Base-by-base conservation (phyloP, 2,113 vertebrate species). In the Neolamprologus kungweensis region DNA sequence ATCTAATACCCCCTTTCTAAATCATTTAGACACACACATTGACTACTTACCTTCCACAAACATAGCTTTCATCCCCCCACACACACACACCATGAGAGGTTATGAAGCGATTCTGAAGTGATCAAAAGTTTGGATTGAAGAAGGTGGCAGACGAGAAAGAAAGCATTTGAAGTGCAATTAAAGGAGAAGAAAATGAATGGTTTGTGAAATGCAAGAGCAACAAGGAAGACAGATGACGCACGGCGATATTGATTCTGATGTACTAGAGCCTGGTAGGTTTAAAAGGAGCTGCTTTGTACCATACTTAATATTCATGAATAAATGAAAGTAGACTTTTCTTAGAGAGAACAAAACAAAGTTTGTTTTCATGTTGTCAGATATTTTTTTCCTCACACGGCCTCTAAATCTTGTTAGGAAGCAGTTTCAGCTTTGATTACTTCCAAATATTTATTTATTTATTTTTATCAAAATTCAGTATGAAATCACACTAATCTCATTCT, bases 31-130 rank as follows among this genome's bases (percentile, higher is more conserved):
- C 10, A 35, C 63, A 82, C 47, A 84, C 6, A 9, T 40, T 21
- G 28, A 45, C 60, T 37, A 79, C 93, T 92, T 94, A 94, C 92
- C 92, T 91, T 87, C 17, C 10, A 19, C 53, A 83, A 84, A 91
- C 83, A 94, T 80, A 68, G 51, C 33, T 87, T 85, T 90, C 83
- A 88, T 8, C 16, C 26, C 11, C 31, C 11, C 54, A 3, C 90
- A 80, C 81, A 92, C 81, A 92, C 82, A 90, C 58, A 90, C 9
- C 54, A 73, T 83, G 83, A 94, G 81, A 92, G 51, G 57, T 71
- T 91, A 88, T 60, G 86, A 88, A 63, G 88, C 58, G 51, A 89
- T 50, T 91, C 87, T 90, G 86, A 94, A 58, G 91, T 47, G 90
- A 92, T 84, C 42, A 11, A 78, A 83, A 78, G 80, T 7, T 21